Conservation (phyloP, 2,113 vertebrate species). For the Paralichthys olivaceus region DNA sequence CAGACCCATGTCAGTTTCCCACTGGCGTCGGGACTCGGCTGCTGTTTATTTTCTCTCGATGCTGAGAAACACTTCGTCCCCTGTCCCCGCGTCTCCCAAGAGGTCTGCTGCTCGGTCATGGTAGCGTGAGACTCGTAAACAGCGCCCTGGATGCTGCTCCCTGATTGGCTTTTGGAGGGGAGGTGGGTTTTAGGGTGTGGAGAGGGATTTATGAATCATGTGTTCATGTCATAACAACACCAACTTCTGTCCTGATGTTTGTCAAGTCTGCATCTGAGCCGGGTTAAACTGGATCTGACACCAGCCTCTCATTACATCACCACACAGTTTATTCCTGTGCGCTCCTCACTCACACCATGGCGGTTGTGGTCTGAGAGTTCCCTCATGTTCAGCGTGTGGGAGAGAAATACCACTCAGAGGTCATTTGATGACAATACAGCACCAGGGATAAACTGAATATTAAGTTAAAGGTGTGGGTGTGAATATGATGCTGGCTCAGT, state of each 20-base stretch:
- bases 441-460: neutral
- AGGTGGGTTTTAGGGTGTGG: conserved; percentile 55
- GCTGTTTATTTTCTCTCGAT: conserved; percentile 55
- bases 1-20: conserved; percentile 1
- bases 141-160: conserved; percentile 10
- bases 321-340: conserved; percentile 5
- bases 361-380: neutral
- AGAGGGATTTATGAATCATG: conserved; percentile 33
- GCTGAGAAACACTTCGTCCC: conserved; percentile 57
- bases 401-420: neutral
- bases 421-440: neutral
- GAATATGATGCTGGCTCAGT: no score
- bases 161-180: conserved; percentile 63
- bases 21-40: neutral
- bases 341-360: neutral
- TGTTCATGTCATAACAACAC: conserved; percentile 60
- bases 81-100: conserved; percentile 52
- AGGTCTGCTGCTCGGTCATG: conserved; percentile 27
- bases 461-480: neutral
- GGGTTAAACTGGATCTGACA: conserved; percentile 48
- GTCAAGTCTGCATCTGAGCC: conserved; percentile 31
- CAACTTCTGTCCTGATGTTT: conserved; percentile 51
- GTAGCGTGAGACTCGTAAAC: conserved; percentile 61
- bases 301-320: conserved; percentile 33
- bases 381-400: neutral